phyloP scores from a whole-genome alignment of 2,113 vertebrate species.

The Lontra canadensis region DNA sequence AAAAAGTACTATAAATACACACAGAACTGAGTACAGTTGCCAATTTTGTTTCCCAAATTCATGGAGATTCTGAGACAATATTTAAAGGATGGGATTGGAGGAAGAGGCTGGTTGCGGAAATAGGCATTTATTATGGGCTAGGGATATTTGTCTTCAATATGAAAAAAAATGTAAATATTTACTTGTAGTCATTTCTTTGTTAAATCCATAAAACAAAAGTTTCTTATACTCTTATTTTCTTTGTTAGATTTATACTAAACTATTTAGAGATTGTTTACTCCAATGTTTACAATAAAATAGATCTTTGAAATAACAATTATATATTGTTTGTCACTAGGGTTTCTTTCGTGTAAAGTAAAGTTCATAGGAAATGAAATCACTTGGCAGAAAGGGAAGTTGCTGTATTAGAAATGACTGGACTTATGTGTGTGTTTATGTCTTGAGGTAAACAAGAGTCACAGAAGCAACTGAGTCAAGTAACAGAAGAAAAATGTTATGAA shows the following conservation, averaged over 20 bases:
- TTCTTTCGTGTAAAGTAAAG: background rate
- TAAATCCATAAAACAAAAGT: background rate
- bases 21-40: background rate
- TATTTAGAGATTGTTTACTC: background rate
- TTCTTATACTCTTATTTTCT: background rate
- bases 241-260: constrained; percentile 10
- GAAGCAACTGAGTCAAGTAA: background rate
- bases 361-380: constrained; percentile 47
- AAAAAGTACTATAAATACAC: background rate
- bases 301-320: background rate
- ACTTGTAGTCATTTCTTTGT: background rate
- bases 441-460: background rate
- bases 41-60: background rate
- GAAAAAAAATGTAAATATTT: background rate
- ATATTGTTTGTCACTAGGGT: background rate
- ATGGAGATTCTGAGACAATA: background rate
- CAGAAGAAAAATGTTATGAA: background rate
- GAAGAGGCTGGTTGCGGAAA: background rate
- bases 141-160: background rate
- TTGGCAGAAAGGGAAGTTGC: constrained; percentile 23
- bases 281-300: background rate
- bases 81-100: background rate
- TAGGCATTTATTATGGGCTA: background rate
- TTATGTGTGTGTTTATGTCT: background rate
- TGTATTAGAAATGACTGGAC: background rate